Base-by-base conservation (phyloP, 2,888 invertebrate species). In the Mylabris sibirica region DNA sequence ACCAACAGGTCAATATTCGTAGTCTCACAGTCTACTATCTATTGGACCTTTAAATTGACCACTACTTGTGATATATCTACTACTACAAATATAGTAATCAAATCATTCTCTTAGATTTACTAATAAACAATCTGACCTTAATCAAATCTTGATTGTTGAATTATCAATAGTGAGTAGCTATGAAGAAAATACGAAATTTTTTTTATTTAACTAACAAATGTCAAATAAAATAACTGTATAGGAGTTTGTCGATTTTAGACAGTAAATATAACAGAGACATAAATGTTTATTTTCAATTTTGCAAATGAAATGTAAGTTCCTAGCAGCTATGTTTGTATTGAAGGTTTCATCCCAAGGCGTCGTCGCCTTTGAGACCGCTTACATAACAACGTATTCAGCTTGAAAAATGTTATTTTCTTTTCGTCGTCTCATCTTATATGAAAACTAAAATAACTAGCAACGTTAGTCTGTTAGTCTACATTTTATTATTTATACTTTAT, bases 261-360 rank as follows among this genome's bases (percentile, higher is more conserved):
- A 14, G 24, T 12, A 49, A 49, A 49, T 49, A 49, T 72, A 75
- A 72, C 66, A 73, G 75, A 73, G 75, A 73, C 74, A 72, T 70
- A 69, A 71, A 67, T 79, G 78, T 80, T 80, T 79, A 77, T 77
- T 78, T 79, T 79, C 78, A 79, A 80, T 80, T 79, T 77, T 75
- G 74, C 77, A 78, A 78, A 80, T 79, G 78, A 77, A 79, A 80
- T 76, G 77, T 78, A 78, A 77, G 76, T 78, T 75, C 71, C 73
- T 72, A 66, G 72, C 67, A 63, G 66, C 69, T 72, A 72, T 79
- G 76, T 78, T 75, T 77, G 74, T 74, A 69, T 71, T 74, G 71
- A 64, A 73, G 74, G 73, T 74, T 75, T 66, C 70, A 70, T 69
- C 72, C 72, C 73, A 57, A 64, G 67, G 70, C 70, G 69, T 72